Percentiles rank a stretch among this genome's conserved stretches.
phyloP scores from a whole-genome alignment of 2,113 vertebrate genomes.

The Festucalex cinctus region DNA sequence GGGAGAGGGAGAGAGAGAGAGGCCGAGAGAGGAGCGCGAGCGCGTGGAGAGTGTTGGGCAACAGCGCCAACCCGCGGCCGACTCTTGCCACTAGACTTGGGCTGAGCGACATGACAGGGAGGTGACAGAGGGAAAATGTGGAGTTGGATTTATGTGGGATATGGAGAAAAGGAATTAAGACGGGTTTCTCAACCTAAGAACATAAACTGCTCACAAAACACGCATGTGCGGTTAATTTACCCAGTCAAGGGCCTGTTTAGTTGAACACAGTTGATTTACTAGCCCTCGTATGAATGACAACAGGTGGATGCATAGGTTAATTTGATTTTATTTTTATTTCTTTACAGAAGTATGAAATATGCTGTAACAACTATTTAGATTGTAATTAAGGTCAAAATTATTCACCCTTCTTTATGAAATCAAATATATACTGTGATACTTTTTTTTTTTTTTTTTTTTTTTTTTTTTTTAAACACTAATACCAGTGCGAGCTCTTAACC shows the following conservation, averaged over 20 bases:
- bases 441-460: too few relatives aligned
- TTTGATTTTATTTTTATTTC: too few relatives aligned
- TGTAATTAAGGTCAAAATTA: too few relatives aligned
- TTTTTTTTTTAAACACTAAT: too few relatives aligned
- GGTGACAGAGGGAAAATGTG: constrained; percentile 63
- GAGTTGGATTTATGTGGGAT: constrained; percentile 41
- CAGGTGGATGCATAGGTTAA: neutral
- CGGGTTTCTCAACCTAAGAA: neutral
- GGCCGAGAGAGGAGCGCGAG: constrained; percentile 48
- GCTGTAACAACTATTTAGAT: too few relatives aligned
- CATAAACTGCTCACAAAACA: neutral
- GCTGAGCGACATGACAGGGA: constrained; percentile 29
- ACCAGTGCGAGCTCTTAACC: too few relatives aligned
- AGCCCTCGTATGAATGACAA: neutral
- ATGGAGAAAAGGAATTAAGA: constrained; percentile 6
- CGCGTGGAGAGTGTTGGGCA: constrained; percentile 59
- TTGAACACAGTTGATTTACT: neutral
- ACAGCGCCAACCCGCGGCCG: constrained; percentile 95
- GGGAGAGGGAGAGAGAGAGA: constrained; percentile 70
- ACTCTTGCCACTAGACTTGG: constrained; percentile 80
- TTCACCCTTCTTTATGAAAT: too few relatives aligned
- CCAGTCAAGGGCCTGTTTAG: neutral
- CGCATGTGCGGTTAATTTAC: neutral
- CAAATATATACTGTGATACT: too few relatives aligned
- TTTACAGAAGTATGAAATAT: too few relatives aligned